Conservation (phyloP, 2,113 vertebrate species). For the Pundamilia nyererei region DNA sequence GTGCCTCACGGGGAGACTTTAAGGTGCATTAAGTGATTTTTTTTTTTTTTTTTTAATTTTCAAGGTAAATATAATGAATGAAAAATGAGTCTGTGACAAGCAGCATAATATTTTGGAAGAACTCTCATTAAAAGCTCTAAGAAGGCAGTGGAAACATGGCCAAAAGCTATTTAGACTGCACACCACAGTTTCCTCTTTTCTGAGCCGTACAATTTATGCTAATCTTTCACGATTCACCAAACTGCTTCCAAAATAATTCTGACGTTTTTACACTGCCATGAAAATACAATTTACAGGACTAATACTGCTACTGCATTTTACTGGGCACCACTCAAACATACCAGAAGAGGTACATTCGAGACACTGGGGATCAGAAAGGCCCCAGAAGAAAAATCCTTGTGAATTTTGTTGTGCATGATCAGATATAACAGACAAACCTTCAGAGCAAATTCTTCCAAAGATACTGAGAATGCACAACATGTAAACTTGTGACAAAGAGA, state of each 20-base stretch:
- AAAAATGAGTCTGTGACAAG: not conserved
- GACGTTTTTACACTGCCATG: not conserved
- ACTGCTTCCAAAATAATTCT: not conserved
- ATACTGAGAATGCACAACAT: not conserved
- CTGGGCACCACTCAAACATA: not conserved
- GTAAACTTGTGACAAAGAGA: not conserved
- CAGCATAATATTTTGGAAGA: not conserved
- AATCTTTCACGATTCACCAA: not conserved
- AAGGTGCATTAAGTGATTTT: not conserved
- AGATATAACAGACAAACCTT: not conserved
- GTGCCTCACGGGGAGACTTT: not conserved
- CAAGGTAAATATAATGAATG: not conserved
- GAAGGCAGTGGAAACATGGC: not conserved
- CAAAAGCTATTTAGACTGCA: not conserved
- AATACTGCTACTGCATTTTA: not conserved
- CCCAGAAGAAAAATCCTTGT: not conserved
- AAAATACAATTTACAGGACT: not conserved
- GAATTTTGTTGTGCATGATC: not conserved
- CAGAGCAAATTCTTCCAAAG: not conserved
- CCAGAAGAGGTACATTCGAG: rapidly evolving
- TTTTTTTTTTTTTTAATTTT: not conserved
- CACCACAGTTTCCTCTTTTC: not conserved
- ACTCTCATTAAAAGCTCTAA: not conserved
- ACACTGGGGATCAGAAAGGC: not conserved
- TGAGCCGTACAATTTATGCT: not conserved